Evolutionary conservation across 2,888 invertebrate species (phyloP).

Genomic region (Apodemia zela): DNA sequence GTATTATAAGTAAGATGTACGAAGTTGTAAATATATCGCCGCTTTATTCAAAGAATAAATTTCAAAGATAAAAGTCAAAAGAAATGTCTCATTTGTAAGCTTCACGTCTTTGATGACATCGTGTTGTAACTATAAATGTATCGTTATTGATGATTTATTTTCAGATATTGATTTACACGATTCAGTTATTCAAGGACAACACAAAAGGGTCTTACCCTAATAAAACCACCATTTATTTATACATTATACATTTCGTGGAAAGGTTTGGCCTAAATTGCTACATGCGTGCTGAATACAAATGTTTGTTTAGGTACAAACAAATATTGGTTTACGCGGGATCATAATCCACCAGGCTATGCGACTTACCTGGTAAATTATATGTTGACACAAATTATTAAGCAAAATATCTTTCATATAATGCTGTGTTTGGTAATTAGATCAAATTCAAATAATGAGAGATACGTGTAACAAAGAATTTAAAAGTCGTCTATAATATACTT

Average conservation of each 20-base stretch:
- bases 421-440: background rate
- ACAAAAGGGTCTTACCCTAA: background rate
- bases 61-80: no score
- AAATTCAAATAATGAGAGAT: no score
- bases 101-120: no score
- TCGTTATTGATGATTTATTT: background rate
- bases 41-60: no score
- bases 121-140: background rate
- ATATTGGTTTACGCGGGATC: background rate
- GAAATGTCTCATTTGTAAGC: no score
- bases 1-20: no score
- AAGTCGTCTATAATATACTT: no score
- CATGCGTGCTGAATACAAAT: conserved; percentile 8
- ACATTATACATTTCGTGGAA: conserved; percentile 9
- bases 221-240: background rate
- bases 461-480: no score
- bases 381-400: background rate
- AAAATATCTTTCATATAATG: background rate
- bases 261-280: background rate
- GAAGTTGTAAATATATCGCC: no score
- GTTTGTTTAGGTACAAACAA: conserved; percentile 8
- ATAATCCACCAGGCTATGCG: background rate
- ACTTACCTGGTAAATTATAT: conserved; percentile 2
- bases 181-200: background rate
- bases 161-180: background rate